Conservation (phyloP, 2,888 invertebrate species). For the Tiliacea aurago region DNA sequence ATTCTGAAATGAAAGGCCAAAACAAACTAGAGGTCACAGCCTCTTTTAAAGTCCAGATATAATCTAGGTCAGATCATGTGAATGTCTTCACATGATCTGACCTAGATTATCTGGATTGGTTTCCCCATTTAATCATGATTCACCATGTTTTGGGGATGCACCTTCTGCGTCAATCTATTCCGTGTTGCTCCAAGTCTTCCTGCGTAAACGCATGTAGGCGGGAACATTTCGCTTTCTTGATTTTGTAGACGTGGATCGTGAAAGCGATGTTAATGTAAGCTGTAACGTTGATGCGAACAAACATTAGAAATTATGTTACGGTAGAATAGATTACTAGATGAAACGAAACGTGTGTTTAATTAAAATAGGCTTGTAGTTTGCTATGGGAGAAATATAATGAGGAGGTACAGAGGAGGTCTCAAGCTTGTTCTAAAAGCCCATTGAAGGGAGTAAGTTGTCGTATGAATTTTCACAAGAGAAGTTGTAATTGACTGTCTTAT, state of each 20-base stretch:
- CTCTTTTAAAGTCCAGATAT: too few species aligned
- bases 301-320: conserved; percentile 56
- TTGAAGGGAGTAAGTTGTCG: not conserved
- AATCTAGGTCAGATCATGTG: too few species aligned
- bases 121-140: not conserved
- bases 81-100: too few species aligned
- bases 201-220: conserved; percentile 59
- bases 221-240: conserved; percentile 60
- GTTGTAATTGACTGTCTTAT: not conserved
- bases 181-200: conserved; percentile 33
- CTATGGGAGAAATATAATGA: not conserved
- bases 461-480: not conserved
- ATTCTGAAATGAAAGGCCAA: too few species aligned
- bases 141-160: not conserved
- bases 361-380: conserved; percentile 24
- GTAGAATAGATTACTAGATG: conserved; percentile 18
- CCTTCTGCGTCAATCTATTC: conserved; percentile 26
- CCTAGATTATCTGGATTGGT: too few species aligned
- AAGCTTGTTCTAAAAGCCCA: not conserved
- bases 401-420: not conserved
- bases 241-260: conserved; percentile 56
- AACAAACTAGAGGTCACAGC: too few species aligned
- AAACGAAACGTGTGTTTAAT: conserved; percentile 29
- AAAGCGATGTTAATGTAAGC: conserved; percentile 59
- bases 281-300: conserved; percentile 46